A percentile compares a stretch with the other conserved stretches of the same genome.
Conservation (phyloP, 2,797 vertebrate species). For the Borostomias antarcticus region DNA sequence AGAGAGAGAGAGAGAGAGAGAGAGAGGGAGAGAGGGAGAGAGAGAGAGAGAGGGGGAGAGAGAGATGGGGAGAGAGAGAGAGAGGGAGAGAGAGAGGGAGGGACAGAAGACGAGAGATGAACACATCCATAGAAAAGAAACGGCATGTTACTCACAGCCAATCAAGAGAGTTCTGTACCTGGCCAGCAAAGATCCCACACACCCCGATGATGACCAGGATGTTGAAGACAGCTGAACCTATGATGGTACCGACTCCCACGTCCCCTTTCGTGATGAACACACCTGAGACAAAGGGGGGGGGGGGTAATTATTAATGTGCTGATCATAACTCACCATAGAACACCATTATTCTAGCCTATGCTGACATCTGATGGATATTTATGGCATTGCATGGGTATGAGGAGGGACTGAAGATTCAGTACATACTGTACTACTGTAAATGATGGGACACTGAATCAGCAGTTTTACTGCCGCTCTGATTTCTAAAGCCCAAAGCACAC, state of each 20-base stretch:
- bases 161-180: conserved; percentile 53
- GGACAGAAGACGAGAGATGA: neutral
- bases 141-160: neutral
- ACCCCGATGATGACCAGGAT: conserved; percentile 82
- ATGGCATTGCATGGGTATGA: conserved; percentile 20
- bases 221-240: conserved; percentile 82
- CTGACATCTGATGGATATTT: conserved; percentile 54
- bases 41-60: neutral
- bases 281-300: conserved; percentile 54
- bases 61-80: neutral
- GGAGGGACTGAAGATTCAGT: neutral
- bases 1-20: conserved; percentile 8
- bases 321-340: neutral
- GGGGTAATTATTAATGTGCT: neutral
- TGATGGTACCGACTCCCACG: conserved; percentile 79
- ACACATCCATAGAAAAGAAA: neutral
- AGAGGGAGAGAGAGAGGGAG: neutral
- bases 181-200: conserved; percentile 79
- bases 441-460: neutral
- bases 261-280: conserved; percentile 84
- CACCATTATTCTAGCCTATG: conserved; percentile 16
- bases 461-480: too few species aligned
- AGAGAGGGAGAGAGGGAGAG: neutral
- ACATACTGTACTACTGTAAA: conserved; percentile 6
- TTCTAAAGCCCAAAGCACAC: too few species aligned